phyloP scores from a whole-genome alignment of 1,140 invertebrate species.

The Drosophila sucinea region DNA sequence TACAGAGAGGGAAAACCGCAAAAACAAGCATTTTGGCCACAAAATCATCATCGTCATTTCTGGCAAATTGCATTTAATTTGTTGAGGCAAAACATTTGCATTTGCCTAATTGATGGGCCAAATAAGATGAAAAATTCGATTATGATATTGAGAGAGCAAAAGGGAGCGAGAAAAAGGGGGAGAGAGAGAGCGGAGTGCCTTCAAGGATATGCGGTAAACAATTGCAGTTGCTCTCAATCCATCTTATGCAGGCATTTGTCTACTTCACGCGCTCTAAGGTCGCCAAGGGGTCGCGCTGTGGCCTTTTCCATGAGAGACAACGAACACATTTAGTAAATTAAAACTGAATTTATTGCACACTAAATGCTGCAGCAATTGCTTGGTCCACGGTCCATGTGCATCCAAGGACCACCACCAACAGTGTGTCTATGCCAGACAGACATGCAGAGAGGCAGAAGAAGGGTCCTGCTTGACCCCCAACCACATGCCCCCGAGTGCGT shows the following conservation, averaged over 20 bases:
- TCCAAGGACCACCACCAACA: constrained; percentile 22
- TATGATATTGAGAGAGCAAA: constrained; percentile 6
- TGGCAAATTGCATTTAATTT: constrained; percentile 51
- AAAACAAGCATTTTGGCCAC: constrained; percentile 76
- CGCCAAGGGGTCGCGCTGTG: constrained; percentile 1
- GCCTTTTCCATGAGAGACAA: constrained; percentile 36
- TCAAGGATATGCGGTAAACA: constrained; percentile 48
- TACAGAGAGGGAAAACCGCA: constrained; percentile 40
- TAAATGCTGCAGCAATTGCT: constrained; percentile 67
- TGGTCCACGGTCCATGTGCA: constrained; percentile 46
- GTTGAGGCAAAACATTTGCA: constrained; percentile 36
- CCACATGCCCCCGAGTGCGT: constrained; percentile 36
- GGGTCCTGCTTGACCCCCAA: constrained; percentile 7
- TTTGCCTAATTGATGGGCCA: constrained; percentile 68
- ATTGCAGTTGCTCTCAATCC: constrained; percentile 55
- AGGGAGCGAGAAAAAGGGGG: neutral
- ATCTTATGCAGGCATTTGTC: constrained; percentile 74
- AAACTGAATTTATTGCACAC: constrained; percentile 79
- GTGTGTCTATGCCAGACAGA: constrained; percentile 24
- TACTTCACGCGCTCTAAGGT: constrained; percentile 58
- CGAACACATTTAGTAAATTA: constrained; percentile 80
- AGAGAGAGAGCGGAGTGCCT: neutral
- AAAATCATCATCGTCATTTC: constrained; percentile 65
- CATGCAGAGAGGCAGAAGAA: no score
- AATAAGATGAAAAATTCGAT: constrained; percentile 35